Evolutionary conservation across 2,113 vertebrate species (phyloP).

Genomic region (Channa argus): DNA sequence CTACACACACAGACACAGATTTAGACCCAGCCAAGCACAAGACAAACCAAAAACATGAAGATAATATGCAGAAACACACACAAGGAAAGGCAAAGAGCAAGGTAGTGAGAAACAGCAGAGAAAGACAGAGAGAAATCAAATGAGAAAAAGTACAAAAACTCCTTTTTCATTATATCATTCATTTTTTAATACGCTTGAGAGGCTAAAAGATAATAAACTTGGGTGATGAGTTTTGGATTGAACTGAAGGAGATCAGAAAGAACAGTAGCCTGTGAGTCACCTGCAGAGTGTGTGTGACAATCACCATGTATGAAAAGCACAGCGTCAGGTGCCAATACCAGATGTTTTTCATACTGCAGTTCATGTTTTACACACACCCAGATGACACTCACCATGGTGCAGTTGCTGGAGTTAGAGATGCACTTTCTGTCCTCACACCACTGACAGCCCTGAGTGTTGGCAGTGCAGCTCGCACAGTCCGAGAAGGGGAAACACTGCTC

Average conservation of each 20-base stretch:
- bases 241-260: neutral
- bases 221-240: neutral
- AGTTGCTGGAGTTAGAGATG: conserved; percentile 91
- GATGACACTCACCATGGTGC: conserved; percentile 89
- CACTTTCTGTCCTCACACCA: conserved; percentile 98
- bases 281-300: too few relatives aligned
- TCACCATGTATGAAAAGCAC: too few relatives aligned
- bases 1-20: conserved; percentile 37
- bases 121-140: conserved; percentile 11
- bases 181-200: neutral
- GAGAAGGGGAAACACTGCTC: conserved; percentile 92
- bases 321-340: too few relatives aligned
- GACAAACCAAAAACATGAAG: conserved; percentile 5
- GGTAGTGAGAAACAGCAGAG: conserved; percentile 25
- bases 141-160: conserved; percentile 6
- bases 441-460: conserved; percentile 93
- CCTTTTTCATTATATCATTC: neutral
- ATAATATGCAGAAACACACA: conserved; percentile 20
- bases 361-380: neutral
- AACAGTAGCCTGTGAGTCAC: neutral
- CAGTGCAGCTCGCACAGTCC: conserved; percentile 94
- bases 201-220: neutral
- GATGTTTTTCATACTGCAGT: too few relatives aligned
- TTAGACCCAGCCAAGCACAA: neutral
- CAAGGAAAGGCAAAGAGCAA: conserved; percentile 25